phyloP scores from a whole-genome alignment of 2,797 vertebrate genomes.

The Notolepis coatsorum region DNA sequence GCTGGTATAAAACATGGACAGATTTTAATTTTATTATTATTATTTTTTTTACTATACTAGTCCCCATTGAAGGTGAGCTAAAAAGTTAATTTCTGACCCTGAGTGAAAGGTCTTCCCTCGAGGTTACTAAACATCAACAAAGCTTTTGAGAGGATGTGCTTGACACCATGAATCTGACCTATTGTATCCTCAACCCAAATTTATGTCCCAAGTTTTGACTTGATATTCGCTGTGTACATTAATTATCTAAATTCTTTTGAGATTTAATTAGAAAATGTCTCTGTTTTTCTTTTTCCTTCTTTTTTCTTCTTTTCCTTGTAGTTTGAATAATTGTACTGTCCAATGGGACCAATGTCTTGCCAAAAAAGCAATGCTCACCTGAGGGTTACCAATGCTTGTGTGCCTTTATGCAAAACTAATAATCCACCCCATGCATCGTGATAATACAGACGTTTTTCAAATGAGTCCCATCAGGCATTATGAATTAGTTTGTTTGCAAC shows the following conservation, averaged over 20 bases:
- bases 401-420: constrained; percentile 85
- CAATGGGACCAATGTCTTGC: constrained; percentile 85
- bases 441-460: constrained; percentile 65
- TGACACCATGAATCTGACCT: constrained; percentile 63
- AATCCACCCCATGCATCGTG: constrained; percentile 70
- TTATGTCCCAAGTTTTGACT: constrained; percentile 58
- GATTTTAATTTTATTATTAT: too few species aligned
- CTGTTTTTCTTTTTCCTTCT: constrained; percentile 63
- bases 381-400: constrained; percentile 81
- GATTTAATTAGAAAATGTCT: too few species aligned
- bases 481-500: constrained; percentile 57
- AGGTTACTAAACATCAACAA: constrained; percentile 31
- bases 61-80: too few species aligned
- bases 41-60: too few species aligned
- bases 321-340: constrained; percentile 80
- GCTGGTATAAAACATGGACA: too few species aligned
- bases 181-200: constrained; percentile 53
- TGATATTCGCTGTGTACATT: constrained; percentile 77
- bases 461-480: constrained; percentile 75
- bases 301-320: constrained; percentile 66
- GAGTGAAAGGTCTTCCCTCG: constrained; percentile 61
- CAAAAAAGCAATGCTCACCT: constrained; percentile 69
- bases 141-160: constrained; percentile 60
- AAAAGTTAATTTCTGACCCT: too few species aligned
- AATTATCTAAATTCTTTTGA: constrained; percentile 70